Conservation (phyloP, 1,140 invertebrate species). For the Pygmarrhopalites habei region DNA sequence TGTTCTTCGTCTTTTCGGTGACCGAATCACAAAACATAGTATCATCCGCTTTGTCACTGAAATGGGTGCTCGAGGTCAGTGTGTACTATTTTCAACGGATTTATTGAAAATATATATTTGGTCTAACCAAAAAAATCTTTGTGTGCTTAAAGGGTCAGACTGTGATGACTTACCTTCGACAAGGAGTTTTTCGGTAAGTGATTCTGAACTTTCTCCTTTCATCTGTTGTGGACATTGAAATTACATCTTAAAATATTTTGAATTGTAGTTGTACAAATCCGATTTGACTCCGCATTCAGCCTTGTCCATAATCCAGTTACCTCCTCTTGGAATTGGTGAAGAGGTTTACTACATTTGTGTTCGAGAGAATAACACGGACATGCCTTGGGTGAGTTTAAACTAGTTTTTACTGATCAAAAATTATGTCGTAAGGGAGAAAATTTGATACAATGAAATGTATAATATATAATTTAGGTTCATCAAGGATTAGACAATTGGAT, state of each 20-base stretch:
- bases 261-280: conserved; percentile 15
- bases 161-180: conserved; percentile 36
- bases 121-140: no score
- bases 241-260: neutral
- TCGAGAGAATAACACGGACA: conserved; percentile 24
- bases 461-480: no score
- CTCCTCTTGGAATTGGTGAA: conserved; percentile 48
- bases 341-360: conserved; percentile 26
- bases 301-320: conserved; percentile 40
- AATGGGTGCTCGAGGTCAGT: conserved; percentile 16
- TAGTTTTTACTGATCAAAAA: conserved; percentile 53
- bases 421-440: conserved; percentile 14
- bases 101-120: no score
- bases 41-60: conserved; percentile 36
- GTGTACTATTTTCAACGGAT: no score
- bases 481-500: conserved; percentile 60
- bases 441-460: no score
- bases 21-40: conserved; percentile 26
- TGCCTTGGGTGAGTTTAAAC: conserved; percentile 49
- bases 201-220: no score
- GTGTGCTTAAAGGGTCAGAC: no score
- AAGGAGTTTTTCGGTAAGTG: conserved; percentile 23
- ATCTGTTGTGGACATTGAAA: no score
- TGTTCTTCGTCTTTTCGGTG: conserved; percentile 30
- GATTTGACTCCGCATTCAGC: conserved; percentile 21